Conservation (phyloP, 2,888 invertebrate species). For the Hymenopus coronatus region DNA sequence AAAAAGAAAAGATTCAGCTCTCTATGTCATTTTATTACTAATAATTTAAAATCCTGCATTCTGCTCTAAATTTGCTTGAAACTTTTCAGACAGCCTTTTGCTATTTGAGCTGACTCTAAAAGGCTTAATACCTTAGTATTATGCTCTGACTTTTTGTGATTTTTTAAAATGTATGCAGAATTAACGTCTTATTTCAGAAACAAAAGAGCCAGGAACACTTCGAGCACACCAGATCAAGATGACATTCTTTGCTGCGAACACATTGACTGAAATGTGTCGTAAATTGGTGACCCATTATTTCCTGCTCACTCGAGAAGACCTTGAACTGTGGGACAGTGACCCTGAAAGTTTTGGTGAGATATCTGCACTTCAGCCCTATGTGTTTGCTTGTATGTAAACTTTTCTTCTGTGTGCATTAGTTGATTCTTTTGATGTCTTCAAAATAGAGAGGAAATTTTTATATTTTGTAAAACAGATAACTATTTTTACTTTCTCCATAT, state of each 20-base stretch:
- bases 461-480: too few relatives aligned
- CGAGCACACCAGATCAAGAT: constrained; percentile 69
- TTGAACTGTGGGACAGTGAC: constrained; percentile 84
- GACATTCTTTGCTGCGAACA: constrained; percentile 72
- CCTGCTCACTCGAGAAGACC: constrained; percentile 75
- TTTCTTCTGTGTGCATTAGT: neutral
- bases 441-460: neutral
- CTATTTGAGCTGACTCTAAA: too few relatives aligned
- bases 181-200: constrained; percentile 42
- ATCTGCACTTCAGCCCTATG: neutral
- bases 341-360: constrained; percentile 80
- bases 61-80: too few relatives aligned
- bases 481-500: too few relatives aligned
- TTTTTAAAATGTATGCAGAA: too few relatives aligned
- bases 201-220: constrained; percentile 48
- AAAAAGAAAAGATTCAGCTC: too few relatives aligned
- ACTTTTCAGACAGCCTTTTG: too few relatives aligned
- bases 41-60: too few relatives aligned
- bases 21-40: too few relatives aligned
- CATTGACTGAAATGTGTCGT: constrained; percentile 76
- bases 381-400: neutral
- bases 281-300: constrained; percentile 87
- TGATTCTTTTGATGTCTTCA: neutral
- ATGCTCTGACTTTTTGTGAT: too few relatives aligned
- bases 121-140: too few relatives aligned